Evolutionary conservation across 2,888 invertebrate species (phyloP), one percentile per base, ranked within the genome.

Genomic region (Agrenia bidenticulata): DNA sequence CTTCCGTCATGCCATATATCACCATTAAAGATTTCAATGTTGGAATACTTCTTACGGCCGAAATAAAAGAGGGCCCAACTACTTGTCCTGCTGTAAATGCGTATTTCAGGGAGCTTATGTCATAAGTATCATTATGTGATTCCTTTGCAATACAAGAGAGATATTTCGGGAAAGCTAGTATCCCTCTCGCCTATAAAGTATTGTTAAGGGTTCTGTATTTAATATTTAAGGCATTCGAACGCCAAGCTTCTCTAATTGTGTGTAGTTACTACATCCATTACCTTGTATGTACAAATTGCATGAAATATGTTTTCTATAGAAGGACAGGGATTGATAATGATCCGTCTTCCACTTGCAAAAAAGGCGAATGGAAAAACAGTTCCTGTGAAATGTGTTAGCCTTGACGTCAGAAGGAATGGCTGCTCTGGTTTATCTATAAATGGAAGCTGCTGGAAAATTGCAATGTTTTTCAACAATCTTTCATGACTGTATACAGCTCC

Each of bases 1-100:
- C 56, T 63, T 74, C 73, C 1, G 70, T 74, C 72, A 74, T 69
- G 37, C 73, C 73, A 37, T 72, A 72, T 23, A 63, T 49, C 70
- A 70, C 62, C 4, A 67, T 55, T 19, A 73, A 64, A 5, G 27
- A 23, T 23, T 60, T 61, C 13, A 73, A 50, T 24, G 55, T 64
- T 5, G 67, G 66, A 23, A 71, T 21, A 26, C 54, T 61, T 26
- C 58, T 58, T 11, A 70, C 60, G 7, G 66, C 27, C 1, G 50
- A 15, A 23, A 69, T 45, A 42, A 64, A 61, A 9, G 63, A 58
- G 4, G 71, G 71, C 7, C 54, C 69, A 19, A 72, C 61, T 0
- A 71, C 67, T 23, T 68, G 65, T 5, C 74, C 74, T 13, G 70
- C 73, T 5, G 67, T 63, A 1, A 50, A 26, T 17, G 68, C 54